Base-by-base conservation (phyloP, 2,888 invertebrate species). In the Thera obeliscata region DNA sequence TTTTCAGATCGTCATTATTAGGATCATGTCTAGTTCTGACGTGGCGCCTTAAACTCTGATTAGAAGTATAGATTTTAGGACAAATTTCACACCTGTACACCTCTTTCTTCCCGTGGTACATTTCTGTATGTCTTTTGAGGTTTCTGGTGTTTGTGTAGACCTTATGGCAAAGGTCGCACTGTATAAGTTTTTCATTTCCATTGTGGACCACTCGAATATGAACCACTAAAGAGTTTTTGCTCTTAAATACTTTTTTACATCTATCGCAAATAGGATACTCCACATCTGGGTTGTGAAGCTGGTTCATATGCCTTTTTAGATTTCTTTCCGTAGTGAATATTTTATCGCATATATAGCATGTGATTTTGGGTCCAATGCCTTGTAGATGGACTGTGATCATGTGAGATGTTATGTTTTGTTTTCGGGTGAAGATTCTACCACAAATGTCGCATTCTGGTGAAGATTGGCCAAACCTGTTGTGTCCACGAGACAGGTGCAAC, bases 371-470 rank as follows among this genome's bases (percentile, higher is more conserved):
- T 0, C 82, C 83, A 0, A 80, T 35, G 0, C 86, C 84, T 76
- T 86, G 87, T 0, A 89, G 68, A 70, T 91, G 91, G 0, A 88
- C 86, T 0, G 89, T 89, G 0, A 87, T 82, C 90, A 92, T 91
- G 35, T 92, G 91, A 0, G 90, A 88, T 1, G 79, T 81, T 0
- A 91, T 86, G n/a, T 90, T 91, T 54, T 90, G 89, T 76, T 89
- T 91, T 63, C 91, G 81, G 0, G 87, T 87, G 49, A 91, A 91
- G 0, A 89, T 85, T 6, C 89, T 73, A 0, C 91, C 91, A 36
- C 91, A 92, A 0, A 89, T 49, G 36, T 91, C 91, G 38, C 91
- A 92, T 72, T 92, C 91, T 0, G 92, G 91, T 6, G 80, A 84
- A 0, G 87, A 79, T 56, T 89, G 83, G 0, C 78, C 75, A 22